Evolutionary conservation across 2,797 vertebrate species (phyloP).

Genomic region (Poliocrania exsul): DNA sequence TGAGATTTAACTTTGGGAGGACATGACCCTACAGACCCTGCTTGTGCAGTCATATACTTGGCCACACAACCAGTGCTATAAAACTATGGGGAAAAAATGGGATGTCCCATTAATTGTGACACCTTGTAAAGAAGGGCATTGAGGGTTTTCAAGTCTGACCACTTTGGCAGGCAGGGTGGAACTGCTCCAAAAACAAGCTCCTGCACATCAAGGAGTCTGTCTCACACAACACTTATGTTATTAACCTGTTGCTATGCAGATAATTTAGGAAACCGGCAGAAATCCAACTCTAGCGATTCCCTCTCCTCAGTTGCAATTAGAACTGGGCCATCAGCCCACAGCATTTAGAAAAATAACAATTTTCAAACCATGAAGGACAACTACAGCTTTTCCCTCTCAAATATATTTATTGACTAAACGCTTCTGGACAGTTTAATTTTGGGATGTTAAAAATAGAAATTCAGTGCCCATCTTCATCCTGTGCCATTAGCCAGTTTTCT

Average conservation of each 20-base stretch:
- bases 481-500: neutral
- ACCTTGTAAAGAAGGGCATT: neutral
- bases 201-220: neutral
- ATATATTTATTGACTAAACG: neutral
- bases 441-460: neutral
- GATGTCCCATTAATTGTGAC: neutral
- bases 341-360: neutral
- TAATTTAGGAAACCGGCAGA: neutral
- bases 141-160: neutral
- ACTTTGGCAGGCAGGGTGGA: neutral
- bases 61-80: neutral
- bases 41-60: rapidly evolving
- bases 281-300: neutral
- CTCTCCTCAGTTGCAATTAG: neutral
- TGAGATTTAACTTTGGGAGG: neutral
- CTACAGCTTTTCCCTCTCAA: neutral
- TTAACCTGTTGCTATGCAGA: neutral
- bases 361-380: neutral
- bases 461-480: neutral
- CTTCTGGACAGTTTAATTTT: neutral
- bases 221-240: neutral
- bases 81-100: rapidly evolving
- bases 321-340: neutral
- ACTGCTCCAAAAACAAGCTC: neutral
- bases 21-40: neutral